Evolutionary conservation across 1,140 invertebrate genomes (phyloP).

Genomic region (Luehdorfia chinensis): DNA sequence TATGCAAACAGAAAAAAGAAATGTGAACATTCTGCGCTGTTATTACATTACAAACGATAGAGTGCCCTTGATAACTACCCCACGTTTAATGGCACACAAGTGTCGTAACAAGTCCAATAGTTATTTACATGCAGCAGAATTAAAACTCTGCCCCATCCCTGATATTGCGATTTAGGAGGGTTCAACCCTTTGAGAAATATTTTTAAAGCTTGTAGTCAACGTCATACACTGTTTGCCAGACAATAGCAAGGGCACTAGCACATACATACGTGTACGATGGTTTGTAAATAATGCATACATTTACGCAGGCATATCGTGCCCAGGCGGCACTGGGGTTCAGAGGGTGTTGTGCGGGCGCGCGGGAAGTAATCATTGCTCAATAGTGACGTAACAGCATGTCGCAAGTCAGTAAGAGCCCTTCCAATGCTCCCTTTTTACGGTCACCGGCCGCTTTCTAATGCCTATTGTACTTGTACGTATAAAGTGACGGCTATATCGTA

Average conservation of each 20-base stretch:
- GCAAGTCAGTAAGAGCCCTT: slow-evolving; percentile 55
- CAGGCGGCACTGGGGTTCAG: slow-evolving; percentile 30
- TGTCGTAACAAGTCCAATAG: slow-evolving; percentile 73
- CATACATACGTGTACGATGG: slow-evolving; percentile 31
- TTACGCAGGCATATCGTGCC: slow-evolving; percentile 28
- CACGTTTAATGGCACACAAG: slow-evolving; percentile 63
- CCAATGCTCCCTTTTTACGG: slow-evolving; percentile 66
- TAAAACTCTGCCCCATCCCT: slow-evolving; percentile 70
- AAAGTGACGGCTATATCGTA: slow-evolving; percentile 45
- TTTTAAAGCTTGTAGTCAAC: slow-evolving; percentile 51
- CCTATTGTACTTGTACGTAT: slow-evolving; percentile 53
- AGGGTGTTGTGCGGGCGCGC: slow-evolving; percentile 22
- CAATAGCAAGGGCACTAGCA: slow-evolving; percentile 48
- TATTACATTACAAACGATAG: slow-evolving; percentile 68
- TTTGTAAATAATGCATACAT: slow-evolving; percentile 15
- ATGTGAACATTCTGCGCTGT: slow-evolving; percentile 61
- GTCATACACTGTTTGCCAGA: slow-evolving; percentile 52
- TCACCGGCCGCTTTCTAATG: slow-evolving; percentile 70
- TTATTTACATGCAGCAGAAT: slow-evolving; percentile 73
- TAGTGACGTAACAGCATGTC: slow-evolving; percentile 64
- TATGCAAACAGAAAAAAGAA: too few relatives aligned
- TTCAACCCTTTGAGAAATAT: slow-evolving; percentile 68
- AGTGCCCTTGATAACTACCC: slow-evolving; percentile 73
- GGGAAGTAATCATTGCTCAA: slow-evolving; percentile 45
- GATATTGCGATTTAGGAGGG: slow-evolving; percentile 61